A percentile compares a stretch with the other conserved stretches of the same genome.
phyloP scores from a whole-genome alignment of 2,113 vertebrate species.

The Illadopsis cleaveri region DNA sequence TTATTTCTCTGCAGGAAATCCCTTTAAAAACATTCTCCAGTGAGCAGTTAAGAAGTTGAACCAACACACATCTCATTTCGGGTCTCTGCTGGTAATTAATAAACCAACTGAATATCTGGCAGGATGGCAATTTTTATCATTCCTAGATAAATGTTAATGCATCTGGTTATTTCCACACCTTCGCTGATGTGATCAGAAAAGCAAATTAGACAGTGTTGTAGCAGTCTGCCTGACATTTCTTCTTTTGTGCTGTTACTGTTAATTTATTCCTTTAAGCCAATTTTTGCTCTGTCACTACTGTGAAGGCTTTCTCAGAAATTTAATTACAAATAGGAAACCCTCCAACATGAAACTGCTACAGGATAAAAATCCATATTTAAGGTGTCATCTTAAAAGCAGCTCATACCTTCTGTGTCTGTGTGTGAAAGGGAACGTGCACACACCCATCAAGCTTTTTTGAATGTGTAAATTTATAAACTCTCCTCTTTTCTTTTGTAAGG shows the following conservation, averaged over 20 bases:
- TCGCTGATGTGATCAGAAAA: neutral
- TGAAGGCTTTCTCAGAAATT: slow-evolving; percentile 6
- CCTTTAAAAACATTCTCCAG: slow-evolving; percentile 54
- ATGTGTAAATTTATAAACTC: neutral
- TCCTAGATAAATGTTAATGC: neutral
- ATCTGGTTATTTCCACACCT: slow-evolving; percentile 21
- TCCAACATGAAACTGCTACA: neutral
- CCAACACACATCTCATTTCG: slow-evolving; percentile 8
- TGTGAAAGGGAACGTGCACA: neutral
- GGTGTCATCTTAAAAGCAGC: slow-evolving; percentile 1
- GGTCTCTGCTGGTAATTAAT: slow-evolving; percentile 49
- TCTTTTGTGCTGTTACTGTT: slow-evolving; percentile 6
- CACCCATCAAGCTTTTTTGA: neutral
- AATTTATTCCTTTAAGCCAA: slow-evolving; percentile 48
- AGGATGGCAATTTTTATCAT: slow-evolving; percentile 7
- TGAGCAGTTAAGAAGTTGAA: slow-evolving; percentile 24
- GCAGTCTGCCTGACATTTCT: slow-evolving; percentile 2
- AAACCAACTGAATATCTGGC: neutral
- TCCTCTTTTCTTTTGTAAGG: neutral
- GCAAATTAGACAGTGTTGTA: neutral
- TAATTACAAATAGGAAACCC: slow-evolving; percentile 14
- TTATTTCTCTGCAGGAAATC: slow-evolving; percentile 61
- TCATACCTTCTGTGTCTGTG: neutral
- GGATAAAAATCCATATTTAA: slow-evolving; percentile 32
- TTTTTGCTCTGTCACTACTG: slow-evolving; percentile 42